Conservation (phyloP, 1,140 invertebrate genomes). For the Camponotus floridanus region DNA sequence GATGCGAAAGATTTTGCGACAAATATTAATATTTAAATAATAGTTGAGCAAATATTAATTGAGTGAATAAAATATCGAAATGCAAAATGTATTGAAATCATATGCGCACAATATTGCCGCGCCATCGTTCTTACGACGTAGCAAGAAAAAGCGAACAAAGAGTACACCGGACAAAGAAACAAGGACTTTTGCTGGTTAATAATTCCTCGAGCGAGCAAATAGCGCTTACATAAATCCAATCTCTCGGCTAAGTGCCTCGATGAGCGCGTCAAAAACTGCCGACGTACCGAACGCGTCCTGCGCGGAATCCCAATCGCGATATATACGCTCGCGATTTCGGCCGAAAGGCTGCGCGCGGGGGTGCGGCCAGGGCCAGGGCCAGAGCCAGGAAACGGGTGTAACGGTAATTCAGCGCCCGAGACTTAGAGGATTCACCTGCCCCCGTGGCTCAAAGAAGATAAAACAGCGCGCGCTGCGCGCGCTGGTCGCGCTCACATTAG, state of each 20-base stretch:
- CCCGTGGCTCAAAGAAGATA: slow-evolving; percentile 81
- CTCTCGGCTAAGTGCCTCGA: not conserved
- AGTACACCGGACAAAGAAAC: not conserved
- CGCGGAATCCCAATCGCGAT: not conserved
- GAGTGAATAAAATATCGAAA: not conserved
- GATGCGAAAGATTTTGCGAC: not conserved
- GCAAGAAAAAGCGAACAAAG: not conserved
- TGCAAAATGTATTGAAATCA: not conserved
- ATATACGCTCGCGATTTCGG: not conserved
- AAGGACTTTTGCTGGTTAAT: not conserved
- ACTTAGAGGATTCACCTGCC: slow-evolving; percentile 81
- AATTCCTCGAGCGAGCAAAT: not conserved
- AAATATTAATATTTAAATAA: not conserved
- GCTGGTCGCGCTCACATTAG: slow-evolving; percentile 83
- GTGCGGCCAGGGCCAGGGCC: not conserved
- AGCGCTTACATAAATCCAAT: slow-evolving; percentile 6
- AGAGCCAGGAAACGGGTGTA: slow-evolving; percentile 38
- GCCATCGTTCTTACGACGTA: not conserved
- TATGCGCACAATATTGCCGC: not conserved
- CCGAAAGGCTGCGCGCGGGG: slow-evolving; percentile 4
- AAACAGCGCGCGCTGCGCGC: slow-evolving; percentile 77
- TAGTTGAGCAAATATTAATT: not conserved
- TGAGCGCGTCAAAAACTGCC: not conserved
- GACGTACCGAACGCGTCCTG: not conserved
- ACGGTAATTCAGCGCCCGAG: slow-evolving; percentile 70